Evolutionary conservation across 2,797 vertebrate genomes (phyloP), one percentile per base, ranked within the genome.

Genomic region (Botia almorhae): DNA sequence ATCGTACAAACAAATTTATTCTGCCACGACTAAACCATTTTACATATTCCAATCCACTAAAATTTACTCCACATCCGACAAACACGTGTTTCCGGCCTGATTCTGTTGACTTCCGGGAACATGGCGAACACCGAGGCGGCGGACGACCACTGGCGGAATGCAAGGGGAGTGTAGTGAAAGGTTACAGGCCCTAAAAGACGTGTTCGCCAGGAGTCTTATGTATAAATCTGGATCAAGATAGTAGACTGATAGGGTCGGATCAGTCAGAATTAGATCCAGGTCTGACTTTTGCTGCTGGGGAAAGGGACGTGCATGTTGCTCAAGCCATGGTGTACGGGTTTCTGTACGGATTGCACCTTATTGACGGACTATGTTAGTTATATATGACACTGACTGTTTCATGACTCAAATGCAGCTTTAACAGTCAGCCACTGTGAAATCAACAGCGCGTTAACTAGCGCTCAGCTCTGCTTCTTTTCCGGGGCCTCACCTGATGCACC

Each of bases 91-190:
- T 86, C 83, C 85, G 72, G 23, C n/a, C 43, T 58, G 72, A 7
- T 64, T 53, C 68, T 83, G 81, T 84, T 84, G 86, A 84, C 81
- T 88, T 83, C 88, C 82, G 86, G 87, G 43, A 89, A 87, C 65
- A 89, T 89, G 88, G 88, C 85, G 80, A 76, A 87, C 74, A 79
- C 85, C 87, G 85, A 85, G 82, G 76, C 69, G 69, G 82, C 80
- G 80, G 84, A 82, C 46, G 58, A 78, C 51, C 69, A 55, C 81
- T 86, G 71, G 43, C 76, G 81, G 76, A 61, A 68, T 82, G 84
- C 73, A 71, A 81, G 81, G 80, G 84, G 79, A 84, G 56, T 46
- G 58, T 81, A 61, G 68, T 74, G 29, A 16, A 69, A 68, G 72
- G 64, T 46, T 48, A 23, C 55, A 74, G 72, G 72, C 81, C 76